A percentile compares a stretch with the other conserved stretches of the same genome.
Evolutionary conservation across 92 coral and sea anemone species (phyloP).

Genomic region (Epizoanthus scotinus): DNA sequence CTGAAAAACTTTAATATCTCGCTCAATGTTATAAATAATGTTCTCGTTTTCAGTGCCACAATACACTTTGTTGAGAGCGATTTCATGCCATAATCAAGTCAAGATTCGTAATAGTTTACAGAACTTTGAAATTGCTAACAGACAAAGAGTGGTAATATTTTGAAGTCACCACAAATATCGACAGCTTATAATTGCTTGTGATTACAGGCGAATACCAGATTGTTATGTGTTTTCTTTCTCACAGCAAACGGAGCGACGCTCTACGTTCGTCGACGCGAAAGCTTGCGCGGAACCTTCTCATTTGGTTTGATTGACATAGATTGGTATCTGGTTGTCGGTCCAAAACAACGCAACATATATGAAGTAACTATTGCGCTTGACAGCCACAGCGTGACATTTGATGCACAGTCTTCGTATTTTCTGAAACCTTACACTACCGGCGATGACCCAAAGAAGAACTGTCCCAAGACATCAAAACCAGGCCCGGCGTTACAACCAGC

Average conservation of each 20-base stretch:
- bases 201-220: no score
- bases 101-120: no score
- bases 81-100: no score
- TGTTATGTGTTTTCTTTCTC: no score
- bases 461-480: slow-evolving; percentile 16
- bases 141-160: no score
- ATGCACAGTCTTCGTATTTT: slow-evolving; percentile 57
- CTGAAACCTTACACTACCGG: slow-evolving; percentile 58
- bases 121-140: no score
- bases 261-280: slow-evolving; percentile 68
- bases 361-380: slow-evolving; percentile 50
- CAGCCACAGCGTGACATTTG: slow-evolving; percentile 54
- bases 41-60: no score
- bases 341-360: slow-evolving; percentile 27
- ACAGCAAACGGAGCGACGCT: slow-evolving; percentile 76
- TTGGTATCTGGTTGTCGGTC: slow-evolving; percentile 50
- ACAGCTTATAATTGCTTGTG: no score
- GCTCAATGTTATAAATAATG: no score
- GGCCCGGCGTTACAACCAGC: slow-evolving; percentile 10
- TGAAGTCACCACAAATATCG: no score
- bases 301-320: slow-evolving; percentile 69
- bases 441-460: slow-evolving; percentile 58
- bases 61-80: no score
- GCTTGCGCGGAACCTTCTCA: slow-evolving; percentile 72
- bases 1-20: no score